Base-by-base conservation (phyloP, 1,140 invertebrate genomes). In the Calycopis cecrops region DNA sequence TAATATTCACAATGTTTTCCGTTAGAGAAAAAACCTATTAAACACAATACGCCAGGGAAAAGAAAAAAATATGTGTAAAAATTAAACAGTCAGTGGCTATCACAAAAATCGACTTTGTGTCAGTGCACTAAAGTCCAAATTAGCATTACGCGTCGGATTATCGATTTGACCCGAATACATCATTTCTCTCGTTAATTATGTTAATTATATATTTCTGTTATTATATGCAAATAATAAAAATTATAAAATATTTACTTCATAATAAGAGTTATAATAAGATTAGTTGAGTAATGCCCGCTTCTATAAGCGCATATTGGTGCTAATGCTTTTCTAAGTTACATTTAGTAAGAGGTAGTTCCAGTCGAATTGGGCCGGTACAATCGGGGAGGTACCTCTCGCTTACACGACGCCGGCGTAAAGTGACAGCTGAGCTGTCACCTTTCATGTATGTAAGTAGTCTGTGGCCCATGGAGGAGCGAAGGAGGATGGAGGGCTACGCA, bases 111-210 rank as follows among this genome's bases (percentile, higher is more conserved):
- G 16, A 44, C 40, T 16, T 9, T 16, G 14, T 44, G 9, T 4
- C 40, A 16, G 14, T 17, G 14, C 1, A 7, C 6, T 44, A 44
- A 44, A 44, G 40, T 44, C 16, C 40, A 44, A 16, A 16, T 44
- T 44, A 9, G 40, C 9, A 12, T 17, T 4, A 12, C 12, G 17
- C 40, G 21, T 3, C 40, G 40, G 40, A 44, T 44, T 44, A 44
- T 44, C 17, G 12, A 16, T 44, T 44, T 44, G 40, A 44, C 40
- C 40, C 40, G 17, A 44, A 44, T 44, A 44, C 40, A 44, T 44
- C 17, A 44, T 44, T 44, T 44, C 17, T 12, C 40, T 44, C 17
- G 16, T 44, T 44, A 44, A 44, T 18, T 44, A 44, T 12, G 40
- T 8, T 44, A 44, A 44, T 44, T 16, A 14, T 44, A 16, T 44